Evolutionary conservation across 2,888 invertebrate species (phyloP).

Genomic region (Disparrhopalites patrizii): DNA sequence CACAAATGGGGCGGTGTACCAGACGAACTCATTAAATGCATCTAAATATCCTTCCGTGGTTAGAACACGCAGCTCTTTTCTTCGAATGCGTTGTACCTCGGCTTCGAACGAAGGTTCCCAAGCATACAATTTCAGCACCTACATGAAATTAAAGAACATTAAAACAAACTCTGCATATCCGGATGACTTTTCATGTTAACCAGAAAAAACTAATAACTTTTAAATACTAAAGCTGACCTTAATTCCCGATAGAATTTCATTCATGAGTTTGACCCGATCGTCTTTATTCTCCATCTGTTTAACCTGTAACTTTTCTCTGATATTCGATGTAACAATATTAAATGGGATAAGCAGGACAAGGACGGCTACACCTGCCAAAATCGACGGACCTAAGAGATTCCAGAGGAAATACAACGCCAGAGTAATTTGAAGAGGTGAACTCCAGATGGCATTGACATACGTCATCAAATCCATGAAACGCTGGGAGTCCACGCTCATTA

Average conservation of each 20-base stretch:
- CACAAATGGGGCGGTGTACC: slow-evolving; percentile 56
- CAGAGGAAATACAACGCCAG: slow-evolving; percentile 80
- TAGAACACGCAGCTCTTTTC: slow-evolving; percentile 80
- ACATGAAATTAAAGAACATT: slow-evolving; percentile 29
- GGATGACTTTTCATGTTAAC: neutral
- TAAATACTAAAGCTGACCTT: slow-evolving; percentile 57
- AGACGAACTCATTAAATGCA: slow-evolving; percentile 53
- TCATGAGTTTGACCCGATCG: slow-evolving; percentile 87
- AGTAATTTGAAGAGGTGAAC: slow-evolving; percentile 78
- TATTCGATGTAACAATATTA: slow-evolving; percentile 77
- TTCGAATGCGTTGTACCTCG: slow-evolving; percentile 72
- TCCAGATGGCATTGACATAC: slow-evolving; percentile 85
- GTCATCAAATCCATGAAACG: slow-evolving; percentile 78
- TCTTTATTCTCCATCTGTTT: slow-evolving; percentile 92
- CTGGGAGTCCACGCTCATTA: slow-evolving; percentile 90
- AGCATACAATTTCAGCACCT: slow-evolving; percentile 49
- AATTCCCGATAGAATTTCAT: slow-evolving; percentile 86
- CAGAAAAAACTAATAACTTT: neutral
- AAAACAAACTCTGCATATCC: neutral
- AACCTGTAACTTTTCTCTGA: slow-evolving; percentile 74
- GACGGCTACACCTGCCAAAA: slow-evolving; percentile 86
- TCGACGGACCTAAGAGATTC: slow-evolving; percentile 74
- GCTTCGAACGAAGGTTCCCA: slow-evolving; percentile 46
- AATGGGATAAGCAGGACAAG: slow-evolving; percentile 90
- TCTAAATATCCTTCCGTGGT: slow-evolving; percentile 84